Evolutionary conservation across 2,888 invertebrate species (phyloP), one percentile per base, ranked within the genome.

Genomic region (Agriopis aurantiaria): DNA sequence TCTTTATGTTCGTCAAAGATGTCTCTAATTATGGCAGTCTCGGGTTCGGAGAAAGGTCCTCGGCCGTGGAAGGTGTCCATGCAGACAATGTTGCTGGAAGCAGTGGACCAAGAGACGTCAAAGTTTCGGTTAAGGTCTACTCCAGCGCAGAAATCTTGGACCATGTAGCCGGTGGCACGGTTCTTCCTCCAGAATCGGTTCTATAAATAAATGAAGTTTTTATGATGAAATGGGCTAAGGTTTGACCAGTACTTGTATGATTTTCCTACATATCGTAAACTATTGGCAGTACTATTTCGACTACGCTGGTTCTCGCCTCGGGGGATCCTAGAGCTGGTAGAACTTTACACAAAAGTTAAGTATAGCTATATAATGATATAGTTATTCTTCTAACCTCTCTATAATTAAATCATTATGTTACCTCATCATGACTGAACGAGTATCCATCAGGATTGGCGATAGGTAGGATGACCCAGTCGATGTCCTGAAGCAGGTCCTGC

Each of bases 41-140:
- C 97, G 0, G 95, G 93, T 84, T 97, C 96, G 0, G 97, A 96
- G 87, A 96, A 96, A 8, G 96, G 82, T 0, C 78, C 74, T 0
- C 88, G 81, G 0, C 97, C 97, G 43, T 95, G 95, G 89, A 92
- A 97, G 2, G 91, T 95, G 0, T 96, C 96, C 0, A 84, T 80
- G 83, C 97, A 97, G 4, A 88, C 94, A 52, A 88, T 73, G 57
- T 71, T 81, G 78, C 95, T 95, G 43, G 89, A 89, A 1, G 82
- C 84, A 8, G 91, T 84, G 0, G 95, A 95, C 97, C 97, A 97
- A 76, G 95, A 91, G 77, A 95, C 92, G 65, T 95, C 96, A 80
- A 96, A 97, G 88, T 97, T 97, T 8, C 97, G 92, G 86, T 97
- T 97, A 0, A 96, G 95, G 82, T 97, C 97, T 0, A 96, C 95